These are phyloP conservation scores for Aradophagus sp. DNA, from an alignment of 1,140 invertebrate species.

Conservation along the genomic window DNA sequence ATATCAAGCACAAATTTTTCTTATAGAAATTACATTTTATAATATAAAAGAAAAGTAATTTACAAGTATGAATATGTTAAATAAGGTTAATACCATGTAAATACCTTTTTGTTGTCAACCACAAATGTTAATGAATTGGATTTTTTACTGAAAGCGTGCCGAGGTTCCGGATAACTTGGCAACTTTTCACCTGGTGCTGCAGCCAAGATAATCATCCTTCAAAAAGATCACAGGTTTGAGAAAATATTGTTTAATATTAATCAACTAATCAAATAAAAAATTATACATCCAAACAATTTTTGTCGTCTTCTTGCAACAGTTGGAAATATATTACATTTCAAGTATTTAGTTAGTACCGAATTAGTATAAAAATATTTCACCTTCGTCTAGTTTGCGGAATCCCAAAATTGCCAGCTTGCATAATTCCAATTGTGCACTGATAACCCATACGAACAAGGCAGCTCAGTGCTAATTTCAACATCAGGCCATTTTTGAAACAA, in stretches of 20 bases:
- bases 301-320: too few relatives aligned
- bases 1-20: too few relatives aligned
- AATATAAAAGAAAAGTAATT: too few relatives aligned
- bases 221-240: slow-evolving; percentile 63
- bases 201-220: slow-evolving; percentile 86
- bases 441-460: slow-evolving; percentile 90
- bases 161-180: slow-evolving; percentile 88
- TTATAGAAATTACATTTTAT: too few relatives aligned
- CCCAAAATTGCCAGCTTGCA: slow-evolving; percentile 92
- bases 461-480: slow-evolving; percentile 86
- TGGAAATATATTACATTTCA: too few relatives aligned
- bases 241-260: slow-evolving; percentile 2
- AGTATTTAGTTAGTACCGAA: too few relatives aligned
- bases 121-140: slow-evolving; percentile 83
- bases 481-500: slow-evolving; percentile 85
- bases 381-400: slow-evolving; percentile 87
- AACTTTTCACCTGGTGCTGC: slow-evolving; percentile 87
- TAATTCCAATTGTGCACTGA: slow-evolving; percentile 89
- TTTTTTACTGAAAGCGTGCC: slow-evolving; percentile 84
- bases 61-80: too few relatives aligned
- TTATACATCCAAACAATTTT: too few relatives aligned
- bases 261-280: neutral
- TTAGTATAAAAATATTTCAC: slow-evolving; percentile 64
- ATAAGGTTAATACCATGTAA: neutral
- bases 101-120: slow-evolving; percentile 81